Percentiles rank a stretch among this genome's conserved stretches.
Conservation (phyloP, 2,888 invertebrate species). For the Dolomedes plantarius region DNA sequence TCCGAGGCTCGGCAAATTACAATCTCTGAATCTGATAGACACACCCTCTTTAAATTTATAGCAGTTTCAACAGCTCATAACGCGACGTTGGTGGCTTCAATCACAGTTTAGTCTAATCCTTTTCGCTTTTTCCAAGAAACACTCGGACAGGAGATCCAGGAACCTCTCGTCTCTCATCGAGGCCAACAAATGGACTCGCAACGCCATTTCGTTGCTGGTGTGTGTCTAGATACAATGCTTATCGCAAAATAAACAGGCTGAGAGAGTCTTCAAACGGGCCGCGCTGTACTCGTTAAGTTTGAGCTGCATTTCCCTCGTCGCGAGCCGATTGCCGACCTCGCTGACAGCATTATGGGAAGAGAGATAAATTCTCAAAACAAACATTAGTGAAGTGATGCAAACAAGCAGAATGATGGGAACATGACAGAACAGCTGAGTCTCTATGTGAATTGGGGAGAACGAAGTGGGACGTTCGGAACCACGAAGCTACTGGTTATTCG, state of each 20-base stretch:
- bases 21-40: too few relatives aligned
- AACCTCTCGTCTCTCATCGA: background rate
- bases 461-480: too few relatives aligned
- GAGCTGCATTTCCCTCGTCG: background rate
- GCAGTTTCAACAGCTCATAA: too few relatives aligned
- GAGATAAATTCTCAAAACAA: background rate
- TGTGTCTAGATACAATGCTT: background rate
- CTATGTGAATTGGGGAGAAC: too few relatives aligned
- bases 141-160: too few relatives aligned
- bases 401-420: background rate
- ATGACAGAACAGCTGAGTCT: background rate
- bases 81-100: too few relatives aligned
- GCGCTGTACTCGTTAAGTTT: background rate
- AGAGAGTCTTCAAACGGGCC: slow-evolving; percentile 4
- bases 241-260: background rate
- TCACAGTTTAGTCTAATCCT: too few relatives aligned
- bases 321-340: background rate
- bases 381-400: background rate
- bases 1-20: too few relatives aligned
- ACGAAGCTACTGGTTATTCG: too few relatives aligned
- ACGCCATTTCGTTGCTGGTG: background rate
- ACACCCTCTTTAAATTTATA: too few relatives aligned
- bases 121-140: too few relatives aligned
- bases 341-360: background rate
- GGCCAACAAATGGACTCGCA: background rate